These are phyloP conservation scores for Parnassius glacialis DNA, from an alignment of 2,888 invertebrate species.

Conservation along the genomic window DNA sequence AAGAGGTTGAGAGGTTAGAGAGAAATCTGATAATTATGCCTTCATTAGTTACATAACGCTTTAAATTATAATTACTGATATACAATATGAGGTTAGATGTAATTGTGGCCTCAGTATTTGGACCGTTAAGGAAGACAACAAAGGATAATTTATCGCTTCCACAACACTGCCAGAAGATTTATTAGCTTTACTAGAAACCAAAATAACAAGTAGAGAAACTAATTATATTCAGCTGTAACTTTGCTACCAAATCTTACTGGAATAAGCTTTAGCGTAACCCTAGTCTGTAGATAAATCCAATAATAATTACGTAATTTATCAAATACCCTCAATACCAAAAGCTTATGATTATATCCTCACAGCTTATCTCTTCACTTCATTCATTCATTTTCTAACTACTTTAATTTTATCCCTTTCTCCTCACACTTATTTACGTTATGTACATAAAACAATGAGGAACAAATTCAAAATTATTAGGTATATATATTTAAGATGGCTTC, in stretches of 20 bases:
- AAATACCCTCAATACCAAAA: conserved; percentile 2
- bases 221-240: conserved; percentile 11
- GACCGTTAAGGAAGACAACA: conserved; percentile 17
- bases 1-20: not conserved
- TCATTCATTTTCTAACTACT: conserved; percentile 9
- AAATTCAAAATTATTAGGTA: not conserved
- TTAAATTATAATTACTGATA: too few relatives aligned
- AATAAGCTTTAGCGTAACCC: conserved; percentile 19
- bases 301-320: not conserved
- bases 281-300: conserved; percentile 18
- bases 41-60: not conserved
- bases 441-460: conserved; percentile 16
- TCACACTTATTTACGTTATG: conserved; percentile 17
- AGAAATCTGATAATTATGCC: conserved; percentile 5
- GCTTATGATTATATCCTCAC: conserved; percentile 23
- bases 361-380: conserved; percentile 18
- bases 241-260: conserved; percentile 10
- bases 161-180: conserved; percentile 23
- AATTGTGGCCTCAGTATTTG: conserved; percentile 14
- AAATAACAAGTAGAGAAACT: conserved; percentile 12
- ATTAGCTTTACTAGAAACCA: conserved; percentile 13
- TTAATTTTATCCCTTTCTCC: conserved; percentile 11
- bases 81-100: not conserved
- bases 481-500: conserved; percentile 27
- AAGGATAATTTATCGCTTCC: conserved; percentile 20